These are phyloP conservation scores for Eudasyphora cyanicolor DNA, from an alignment of 2,888 invertebrate species.

Conservation along the genomic window DNA sequence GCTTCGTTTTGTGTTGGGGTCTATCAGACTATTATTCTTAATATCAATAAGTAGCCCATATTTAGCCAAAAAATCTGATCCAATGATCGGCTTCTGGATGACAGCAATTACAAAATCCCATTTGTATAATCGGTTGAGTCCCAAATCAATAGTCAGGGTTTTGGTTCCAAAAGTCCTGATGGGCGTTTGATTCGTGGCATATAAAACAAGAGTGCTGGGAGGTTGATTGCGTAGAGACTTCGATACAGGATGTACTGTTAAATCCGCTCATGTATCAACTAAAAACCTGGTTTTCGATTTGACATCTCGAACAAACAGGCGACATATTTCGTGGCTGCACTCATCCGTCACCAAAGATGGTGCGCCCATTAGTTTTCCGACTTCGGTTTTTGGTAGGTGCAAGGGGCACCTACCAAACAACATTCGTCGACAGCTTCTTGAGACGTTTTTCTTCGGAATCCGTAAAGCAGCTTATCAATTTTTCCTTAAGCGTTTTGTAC, in stretches of 20 bases:
- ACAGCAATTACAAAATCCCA: neutral
- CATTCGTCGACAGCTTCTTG: too few relatives aligned
- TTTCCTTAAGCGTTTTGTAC: too few relatives aligned
- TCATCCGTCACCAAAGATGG: slow-evolving; percentile 24
- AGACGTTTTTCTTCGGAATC: too few relatives aligned
- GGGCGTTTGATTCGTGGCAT: too few relatives aligned
- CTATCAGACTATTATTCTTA: neutral
- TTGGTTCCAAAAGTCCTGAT: too few relatives aligned
- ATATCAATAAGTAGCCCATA: neutral
- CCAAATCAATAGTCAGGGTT: too few relatives aligned
- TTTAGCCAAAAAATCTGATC: neutral
- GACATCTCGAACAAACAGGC: slow-evolving; percentile 11
- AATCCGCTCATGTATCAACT: neutral
- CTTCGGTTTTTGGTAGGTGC: neutral
- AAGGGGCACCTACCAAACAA: too few relatives aligned
- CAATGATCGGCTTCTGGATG: neutral
- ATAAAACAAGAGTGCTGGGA: too few relatives aligned
- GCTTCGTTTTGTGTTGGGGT: neutral
- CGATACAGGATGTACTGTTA: neutral
- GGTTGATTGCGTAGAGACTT: neutral
- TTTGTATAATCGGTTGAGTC: too few relatives aligned
- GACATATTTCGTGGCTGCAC: slow-evolving; percentile 12
- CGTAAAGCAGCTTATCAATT: too few relatives aligned
- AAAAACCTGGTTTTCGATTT: slow-evolving; percentile 6
- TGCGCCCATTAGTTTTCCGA: neutral